Base-by-base conservation (phyloP, 30 jellyfish, hydroid and myxozoan species). In the Hydractinia symbiolongicarpus region DNA sequence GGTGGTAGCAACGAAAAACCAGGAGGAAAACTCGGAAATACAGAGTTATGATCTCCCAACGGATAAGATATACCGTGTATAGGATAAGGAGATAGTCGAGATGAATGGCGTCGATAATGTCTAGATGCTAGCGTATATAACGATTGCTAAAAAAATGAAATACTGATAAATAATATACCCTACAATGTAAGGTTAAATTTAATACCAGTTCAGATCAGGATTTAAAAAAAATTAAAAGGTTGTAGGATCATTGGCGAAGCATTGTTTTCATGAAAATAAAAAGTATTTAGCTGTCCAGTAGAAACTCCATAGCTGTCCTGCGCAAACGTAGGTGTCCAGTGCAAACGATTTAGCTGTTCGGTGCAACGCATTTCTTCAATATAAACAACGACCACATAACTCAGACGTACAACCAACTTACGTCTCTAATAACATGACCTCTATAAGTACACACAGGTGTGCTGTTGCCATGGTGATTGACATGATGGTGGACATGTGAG, bases 401-500 rank as follows among this genome's bases (percentile, higher is more conserved):
- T 30, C 44, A 30, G 44, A 30, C 44, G 44, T 30, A 30, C 44
- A 30, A 30, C 44, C 52, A 6, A 74, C 66, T 58, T 74, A 74
- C 83, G 7, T 74, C 83, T 74, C 83, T 74, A 30, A n/a, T 66
- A 13, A 8, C 0, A 74, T 55, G 66, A 50, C 83, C 54, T 6
- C 83, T 55, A 55, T 74, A 49, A 16, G 71, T 50, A 50, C 83
- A 74, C 7, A 74, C 61, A 9, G 66, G 44, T 30, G 44, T 51
- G 69, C 19, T 13, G 40, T 64, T 64, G 7, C 74, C 74, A 79
- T 89, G 83, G 67, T 91, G 84, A 50, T 84, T 90, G 60, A 83
- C 79, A 50, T 89, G 96, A 76, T 84, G 96, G 80, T 89, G 95
- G 7, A 89, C 84, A 67, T 89, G 96, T 61, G 96, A 83, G 81